A percentile compares a stretch with the other conserved stretches of the same genome.
These are phyloP conservation scores for Trissolcus brochymenae DNA, from an alignment of 2,888 invertebrate genomes.

Conservation along the genomic window DNA sequence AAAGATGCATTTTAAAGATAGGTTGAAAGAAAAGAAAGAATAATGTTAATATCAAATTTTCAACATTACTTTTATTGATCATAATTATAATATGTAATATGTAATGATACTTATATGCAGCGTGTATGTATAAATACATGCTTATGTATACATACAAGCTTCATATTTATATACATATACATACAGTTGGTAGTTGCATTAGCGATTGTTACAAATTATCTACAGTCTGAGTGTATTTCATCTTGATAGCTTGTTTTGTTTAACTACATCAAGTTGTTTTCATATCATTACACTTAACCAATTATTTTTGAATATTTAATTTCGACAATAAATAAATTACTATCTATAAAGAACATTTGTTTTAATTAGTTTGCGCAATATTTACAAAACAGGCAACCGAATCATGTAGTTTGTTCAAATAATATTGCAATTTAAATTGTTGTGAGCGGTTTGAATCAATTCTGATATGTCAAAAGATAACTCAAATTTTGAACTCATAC, in stretches of 20 bases:
- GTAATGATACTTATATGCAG: slow-evolving; percentile 68
- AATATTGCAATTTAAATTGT: background rate
- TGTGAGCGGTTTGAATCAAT: too few relatives aligned
- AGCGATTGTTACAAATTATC: slow-evolving; percentile 75
- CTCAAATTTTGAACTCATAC: too few relatives aligned
- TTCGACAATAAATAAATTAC: slow-evolving; percentile 73
- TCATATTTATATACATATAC: background rate
- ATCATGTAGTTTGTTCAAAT: background rate
- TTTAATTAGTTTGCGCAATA: slow-evolving; percentile 65
- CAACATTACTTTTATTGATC: slow-evolving; percentile 74
- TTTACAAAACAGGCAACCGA: slow-evolving; percentile 69
- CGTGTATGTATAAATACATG: slow-evolving; percentile 61
- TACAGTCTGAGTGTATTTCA: slow-evolving; percentile 68
- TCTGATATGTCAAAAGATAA: too few relatives aligned
- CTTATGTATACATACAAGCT: slow-evolving; percentile 61
- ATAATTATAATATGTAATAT: slow-evolving; percentile 72
- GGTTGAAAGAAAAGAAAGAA: slow-evolving; percentile 9
- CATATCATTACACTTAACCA: slow-evolving; percentile 42
- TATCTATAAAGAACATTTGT: slow-evolving; percentile 72
- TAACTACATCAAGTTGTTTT: slow-evolving; percentile 55
- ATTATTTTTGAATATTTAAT: slow-evolving; percentile 59
- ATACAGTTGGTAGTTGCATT: slow-evolving; percentile 68
- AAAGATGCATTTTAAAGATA: background rate
- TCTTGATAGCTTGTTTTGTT: slow-evolving; percentile 60
- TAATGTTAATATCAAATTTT: slow-evolving; percentile 62